A percentile compares a stretch with the other conserved stretches of the same genome.
Evolutionary conservation across 2,888 invertebrate species (phyloP).

Genomic region (Thecocarcelia acutangulata): DNA sequence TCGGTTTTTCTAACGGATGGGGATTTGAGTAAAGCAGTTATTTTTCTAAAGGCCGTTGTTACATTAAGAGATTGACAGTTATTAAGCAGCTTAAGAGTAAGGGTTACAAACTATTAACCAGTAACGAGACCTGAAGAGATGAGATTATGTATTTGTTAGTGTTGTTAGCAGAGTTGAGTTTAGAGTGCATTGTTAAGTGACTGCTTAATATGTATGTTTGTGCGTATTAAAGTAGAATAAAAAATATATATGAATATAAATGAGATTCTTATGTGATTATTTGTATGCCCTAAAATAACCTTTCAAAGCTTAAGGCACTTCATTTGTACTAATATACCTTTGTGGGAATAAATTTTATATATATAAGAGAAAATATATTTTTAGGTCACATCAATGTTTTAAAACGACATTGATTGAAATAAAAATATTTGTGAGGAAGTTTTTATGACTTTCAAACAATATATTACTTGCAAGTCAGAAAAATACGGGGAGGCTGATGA

Average conservation of each 20-base stretch:
- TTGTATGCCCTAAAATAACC: background rate
- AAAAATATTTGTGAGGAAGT: too few relatives aligned
- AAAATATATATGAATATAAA: constrained; percentile 15
- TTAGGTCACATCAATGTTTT: constrained; percentile 50
- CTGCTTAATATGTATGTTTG: constrained; percentile 13
- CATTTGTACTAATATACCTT: constrained; percentile 47
- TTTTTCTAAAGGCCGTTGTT: constrained; percentile 2
- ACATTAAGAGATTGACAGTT: constrained; percentile 15
- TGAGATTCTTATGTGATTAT: constrained; percentile 23
- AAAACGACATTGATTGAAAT: too few relatives aligned
- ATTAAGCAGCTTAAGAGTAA: constrained; percentile 6
- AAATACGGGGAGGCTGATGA: too few relatives aligned
- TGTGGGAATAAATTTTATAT: background rate
- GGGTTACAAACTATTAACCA: constrained; percentile 21
- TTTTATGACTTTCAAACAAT: too few relatives aligned
- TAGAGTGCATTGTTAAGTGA: constrained; percentile 1
- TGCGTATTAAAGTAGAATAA: background rate
- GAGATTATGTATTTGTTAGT: background rate
- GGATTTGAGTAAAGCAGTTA: constrained; percentile 34
- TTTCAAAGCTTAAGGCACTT: constrained; percentile 37
- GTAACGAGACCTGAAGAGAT: background rate
- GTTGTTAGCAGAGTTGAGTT: constrained; percentile 21
- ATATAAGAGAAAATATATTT: background rate
- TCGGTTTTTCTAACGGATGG: constrained; percentile 52
- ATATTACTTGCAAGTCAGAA: too few relatives aligned